A percentile compares a stretch with the other conserved stretches of the same genome.
phyloP scores from a whole-genome alignment of 2,113 vertebrate genomes.

The Erpornis zantholeuca region DNA sequence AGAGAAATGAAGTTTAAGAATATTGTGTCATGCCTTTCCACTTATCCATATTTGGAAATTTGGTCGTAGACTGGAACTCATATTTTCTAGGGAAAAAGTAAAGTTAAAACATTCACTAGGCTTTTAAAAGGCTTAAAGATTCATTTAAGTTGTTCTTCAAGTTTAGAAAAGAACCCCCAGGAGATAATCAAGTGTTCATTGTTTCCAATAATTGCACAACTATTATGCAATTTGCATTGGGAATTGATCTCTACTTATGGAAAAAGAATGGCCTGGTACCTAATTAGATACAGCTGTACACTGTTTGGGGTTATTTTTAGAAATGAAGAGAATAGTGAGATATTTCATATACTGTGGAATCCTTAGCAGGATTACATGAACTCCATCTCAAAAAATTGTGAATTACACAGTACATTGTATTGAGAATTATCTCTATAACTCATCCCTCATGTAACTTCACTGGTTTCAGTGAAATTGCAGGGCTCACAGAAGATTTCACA shows the following conservation, averaged over 20 bases:
- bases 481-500: not conserved
- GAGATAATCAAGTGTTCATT: not conserved
- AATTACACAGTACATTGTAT: conserved; percentile 11
- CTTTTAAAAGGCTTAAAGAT: not conserved
- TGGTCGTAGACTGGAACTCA: not conserved
- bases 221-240: not conserved
- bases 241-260: not conserved
- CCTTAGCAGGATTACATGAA: not conserved
- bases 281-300: not conserved
- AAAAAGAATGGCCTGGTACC: not conserved
- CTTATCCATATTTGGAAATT: not conserved
- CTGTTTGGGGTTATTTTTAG: conserved; percentile 8
- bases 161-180: not conserved
- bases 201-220: not conserved
- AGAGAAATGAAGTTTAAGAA: not conserved
- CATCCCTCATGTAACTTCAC: not conserved
- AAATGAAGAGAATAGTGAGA: not conserved
- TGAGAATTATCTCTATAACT: not conserved
- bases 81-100: not conserved
- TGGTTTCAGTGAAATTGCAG: not conserved
- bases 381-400: not conserved
- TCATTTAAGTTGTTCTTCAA: not conserved
- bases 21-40: not conserved
- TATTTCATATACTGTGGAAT: not conserved
- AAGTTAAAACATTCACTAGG: not conserved